Conservation (phyloP, 2,113 vertebrate genomes). For the Halcyon senegalensis region DNA sequence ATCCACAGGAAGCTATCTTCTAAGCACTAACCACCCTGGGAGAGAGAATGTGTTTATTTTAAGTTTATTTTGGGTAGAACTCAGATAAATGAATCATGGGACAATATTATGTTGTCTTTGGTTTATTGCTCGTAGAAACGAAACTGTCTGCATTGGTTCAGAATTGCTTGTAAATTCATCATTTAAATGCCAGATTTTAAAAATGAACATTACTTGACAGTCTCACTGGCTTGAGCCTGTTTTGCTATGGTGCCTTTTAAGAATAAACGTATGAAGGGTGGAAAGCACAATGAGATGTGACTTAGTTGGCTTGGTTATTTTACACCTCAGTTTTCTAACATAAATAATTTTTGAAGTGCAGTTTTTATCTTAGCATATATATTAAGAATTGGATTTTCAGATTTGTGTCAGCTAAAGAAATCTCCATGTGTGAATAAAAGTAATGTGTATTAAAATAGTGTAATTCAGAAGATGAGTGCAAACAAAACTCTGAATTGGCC, state of each 20-base stretch:
- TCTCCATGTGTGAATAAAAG: background rate
- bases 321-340: background rate
- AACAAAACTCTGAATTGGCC: background rate
- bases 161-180: background rate
- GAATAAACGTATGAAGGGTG: background rate
- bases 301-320: background rate
- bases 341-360: background rate
- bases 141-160: background rate
- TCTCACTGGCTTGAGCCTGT: background rate
- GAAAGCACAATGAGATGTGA: background rate
- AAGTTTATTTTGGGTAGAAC: background rate
- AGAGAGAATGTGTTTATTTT: constrained; percentile 42
- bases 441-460: background rate
- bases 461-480: background rate
- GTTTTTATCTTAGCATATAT: background rate
- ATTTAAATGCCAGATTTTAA: background rate
- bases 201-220: background rate
- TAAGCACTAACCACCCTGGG: background rate
- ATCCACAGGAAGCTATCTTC: constrained; percentile 70
- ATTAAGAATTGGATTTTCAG: background rate
- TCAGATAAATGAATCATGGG: background rate
- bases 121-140: background rate
- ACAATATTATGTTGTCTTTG: background rate
- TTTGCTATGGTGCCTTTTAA: background rate
- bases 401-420: background rate